phyloP scores from a whole-genome alignment of 2,797 vertebrate species.

The Sphenopsis melanotis region DNA sequence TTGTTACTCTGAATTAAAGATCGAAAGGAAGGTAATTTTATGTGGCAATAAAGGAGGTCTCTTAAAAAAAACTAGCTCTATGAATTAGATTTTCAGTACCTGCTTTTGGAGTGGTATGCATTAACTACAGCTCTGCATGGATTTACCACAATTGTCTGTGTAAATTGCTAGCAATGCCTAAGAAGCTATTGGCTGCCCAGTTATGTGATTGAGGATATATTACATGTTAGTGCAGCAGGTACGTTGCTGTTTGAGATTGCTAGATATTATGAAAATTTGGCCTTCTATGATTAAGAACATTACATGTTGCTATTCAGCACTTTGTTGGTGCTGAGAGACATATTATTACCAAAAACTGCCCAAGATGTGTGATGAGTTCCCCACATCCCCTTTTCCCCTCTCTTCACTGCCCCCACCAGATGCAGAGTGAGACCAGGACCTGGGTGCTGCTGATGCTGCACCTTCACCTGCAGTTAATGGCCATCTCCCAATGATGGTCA shows the following conservation, averaged over 20 bases:
- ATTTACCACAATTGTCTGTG: not conserved
- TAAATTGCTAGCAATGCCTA: not conserved
- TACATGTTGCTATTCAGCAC: not conserved
- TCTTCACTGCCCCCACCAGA: not conserved
- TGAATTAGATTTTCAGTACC: not conserved
- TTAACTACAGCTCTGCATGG: not conserved
- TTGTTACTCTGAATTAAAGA: constrained; percentile 60
- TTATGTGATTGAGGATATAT: not conserved
- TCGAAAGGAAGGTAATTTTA: constrained; percentile 35
- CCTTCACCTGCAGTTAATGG: not conserved
- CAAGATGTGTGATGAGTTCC: not conserved
- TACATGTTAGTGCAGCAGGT: not conserved
- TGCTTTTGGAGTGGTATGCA: not conserved
- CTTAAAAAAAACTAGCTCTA: not conserved
- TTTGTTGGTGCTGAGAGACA: not conserved
- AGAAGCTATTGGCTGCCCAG: not conserved
- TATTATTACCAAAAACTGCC: not conserved
- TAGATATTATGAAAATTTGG: not conserved
- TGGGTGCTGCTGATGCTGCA: not conserved
- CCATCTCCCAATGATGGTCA: not conserved
- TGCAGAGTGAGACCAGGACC: fast-evolving
- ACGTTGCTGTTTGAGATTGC: not conserved
- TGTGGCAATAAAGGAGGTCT: not conserved
- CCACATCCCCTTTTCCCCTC: not conserved
- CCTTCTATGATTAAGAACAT: not conserved